These are phyloP conservation scores for Nyctibius grandis DNA, from an alignment of 2,797 vertebrate genomes.

Conservation along the genomic window DNA sequence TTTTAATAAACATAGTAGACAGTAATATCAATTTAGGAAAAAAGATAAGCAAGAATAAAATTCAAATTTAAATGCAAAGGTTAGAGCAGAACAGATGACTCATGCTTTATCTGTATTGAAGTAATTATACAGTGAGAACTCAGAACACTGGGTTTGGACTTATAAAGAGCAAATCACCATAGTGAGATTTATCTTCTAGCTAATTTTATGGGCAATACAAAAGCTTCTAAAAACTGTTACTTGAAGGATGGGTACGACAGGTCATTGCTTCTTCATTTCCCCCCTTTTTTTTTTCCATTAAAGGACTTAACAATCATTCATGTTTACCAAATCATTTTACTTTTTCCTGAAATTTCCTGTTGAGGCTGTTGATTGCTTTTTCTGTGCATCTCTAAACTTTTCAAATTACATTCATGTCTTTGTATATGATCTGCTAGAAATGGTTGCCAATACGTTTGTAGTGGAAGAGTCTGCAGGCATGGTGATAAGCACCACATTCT, in stretches of 20 bases:
- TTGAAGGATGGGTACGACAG: slow-evolving; percentile 6
- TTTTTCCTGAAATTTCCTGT: not conserved
- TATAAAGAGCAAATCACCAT: slow-evolving; percentile 56
- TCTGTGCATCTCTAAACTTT: slow-evolving; percentile 8
- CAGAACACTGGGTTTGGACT: slow-evolving; percentile 34
- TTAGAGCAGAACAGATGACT: slow-evolving; percentile 56
- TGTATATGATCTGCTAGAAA: slow-evolving; percentile 20
- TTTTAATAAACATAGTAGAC: slow-evolving; percentile 63
- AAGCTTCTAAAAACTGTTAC: slow-evolving; percentile 26
- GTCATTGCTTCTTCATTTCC: slow-evolving; percentile 15
- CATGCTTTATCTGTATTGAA: slow-evolving; percentile 52
- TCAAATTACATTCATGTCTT: slow-evolving; percentile 17
- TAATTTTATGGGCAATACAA: slow-evolving; percentile 45
- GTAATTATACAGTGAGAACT: slow-evolving; percentile 63
- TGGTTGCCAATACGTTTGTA: slow-evolving; percentile 25
- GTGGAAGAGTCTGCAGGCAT: slow-evolving; percentile 22
- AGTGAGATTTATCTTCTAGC: slow-evolving; percentile 52
- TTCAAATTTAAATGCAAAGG: slow-evolving; percentile 66
- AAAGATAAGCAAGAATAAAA: slow-evolving; percentile 62
- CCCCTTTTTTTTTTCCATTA: not conserved
- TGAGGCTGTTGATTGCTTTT: not conserved
- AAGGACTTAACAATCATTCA: not conserved
- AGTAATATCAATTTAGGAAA: slow-evolving; percentile 55
- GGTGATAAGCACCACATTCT: slow-evolving; percentile 32
- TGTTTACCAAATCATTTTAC: not conserved